Percentiles rank a stretch among this genome's conserved stretches.
Evolutionary conservation across 1,140 invertebrate genomes (phyloP).

Genomic region (Heliconius nattereri): DNA sequence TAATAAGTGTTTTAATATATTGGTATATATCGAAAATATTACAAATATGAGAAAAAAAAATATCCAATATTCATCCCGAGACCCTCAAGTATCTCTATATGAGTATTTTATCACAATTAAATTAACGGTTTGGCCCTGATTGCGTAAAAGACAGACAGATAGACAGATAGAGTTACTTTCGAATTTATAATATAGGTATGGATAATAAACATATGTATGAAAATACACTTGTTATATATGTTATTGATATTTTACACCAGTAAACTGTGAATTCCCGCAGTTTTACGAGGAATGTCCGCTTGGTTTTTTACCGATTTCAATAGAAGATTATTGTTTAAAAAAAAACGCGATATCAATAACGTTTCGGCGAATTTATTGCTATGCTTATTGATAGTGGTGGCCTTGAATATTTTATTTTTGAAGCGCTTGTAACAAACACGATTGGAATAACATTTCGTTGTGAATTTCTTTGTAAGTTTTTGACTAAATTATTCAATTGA

Average conservation of each 20-base stretch:
- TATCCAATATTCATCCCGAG: too few species aligned
- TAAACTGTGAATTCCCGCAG: not conserved
- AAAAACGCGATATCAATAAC: slow-evolving; percentile 18
- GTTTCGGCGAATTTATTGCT: slow-evolving; percentile 15
- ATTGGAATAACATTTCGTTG: not conserved
- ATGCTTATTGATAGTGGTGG: slow-evolving; percentile 22
- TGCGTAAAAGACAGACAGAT: too few species aligned
- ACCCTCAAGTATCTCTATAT: too few species aligned
- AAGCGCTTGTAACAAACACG: not conserved
- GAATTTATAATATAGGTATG: too few species aligned
- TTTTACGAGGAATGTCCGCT: not conserved
- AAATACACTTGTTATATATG: not conserved
- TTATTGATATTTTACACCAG: not conserved
- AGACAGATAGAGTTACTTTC: too few species aligned
- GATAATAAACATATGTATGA: not conserved
- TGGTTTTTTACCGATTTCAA: slow-evolving; percentile 13
- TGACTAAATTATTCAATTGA: not conserved
- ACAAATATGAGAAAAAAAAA: too few species aligned
- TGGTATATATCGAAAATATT: too few species aligned
- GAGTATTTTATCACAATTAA: too few species aligned
- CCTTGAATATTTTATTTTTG: slow-evolving; percentile 31
- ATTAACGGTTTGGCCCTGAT: too few species aligned
- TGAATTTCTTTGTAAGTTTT: slow-evolving; percentile 7
- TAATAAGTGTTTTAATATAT: too few species aligned
- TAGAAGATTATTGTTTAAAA: slow-evolving; percentile 23